Evolutionary conservation across 2,797 vertebrate species (phyloP).

Genomic region (Acipenser transmontanus): DNA sequence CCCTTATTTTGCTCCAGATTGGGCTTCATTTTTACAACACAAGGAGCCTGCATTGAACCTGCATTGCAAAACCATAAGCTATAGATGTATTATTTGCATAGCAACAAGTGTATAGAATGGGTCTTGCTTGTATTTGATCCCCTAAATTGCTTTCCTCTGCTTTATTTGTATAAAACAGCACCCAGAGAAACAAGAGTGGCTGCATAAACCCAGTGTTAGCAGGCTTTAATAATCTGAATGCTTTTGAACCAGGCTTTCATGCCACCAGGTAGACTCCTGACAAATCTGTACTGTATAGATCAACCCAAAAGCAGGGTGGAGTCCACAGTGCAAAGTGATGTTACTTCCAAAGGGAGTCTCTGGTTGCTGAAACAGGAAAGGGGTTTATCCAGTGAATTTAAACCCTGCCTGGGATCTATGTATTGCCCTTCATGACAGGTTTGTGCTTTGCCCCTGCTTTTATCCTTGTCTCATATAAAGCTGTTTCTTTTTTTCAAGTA

Average conservation of each 20-base stretch:
- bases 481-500: conserved; percentile 36
- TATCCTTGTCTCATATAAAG: conserved; percentile 27
- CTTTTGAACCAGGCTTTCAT: no score
- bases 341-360: no score
- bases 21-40: conserved; percentile 21
- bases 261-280: no score
- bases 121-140: conserved; percentile 17
- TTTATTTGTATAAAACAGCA: conserved; percentile 38
- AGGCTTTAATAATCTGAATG: no score
- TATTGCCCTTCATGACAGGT: conserved; percentile 23
- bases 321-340: no score
- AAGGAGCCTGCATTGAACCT: conserved; percentile 19
- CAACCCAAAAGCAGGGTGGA: no score
- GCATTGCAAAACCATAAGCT: conserved; percentile 23
- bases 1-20: conserved; percentile 20
- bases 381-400: conserved; percentile 10
- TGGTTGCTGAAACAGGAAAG: not conserved
- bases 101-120: conserved; percentile 25
- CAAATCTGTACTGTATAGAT: no score
- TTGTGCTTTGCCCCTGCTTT: conserved; percentile 13
- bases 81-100: conserved; percentile 20
- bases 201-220: no score
- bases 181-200: conserved; percentile 24
- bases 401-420: conserved; percentile 21
- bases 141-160: conserved; percentile 29